phyloP scores from a whole-genome alignment of 35 echinoderm and acorn worm genomes.

The Chiridota heheva region DNA sequence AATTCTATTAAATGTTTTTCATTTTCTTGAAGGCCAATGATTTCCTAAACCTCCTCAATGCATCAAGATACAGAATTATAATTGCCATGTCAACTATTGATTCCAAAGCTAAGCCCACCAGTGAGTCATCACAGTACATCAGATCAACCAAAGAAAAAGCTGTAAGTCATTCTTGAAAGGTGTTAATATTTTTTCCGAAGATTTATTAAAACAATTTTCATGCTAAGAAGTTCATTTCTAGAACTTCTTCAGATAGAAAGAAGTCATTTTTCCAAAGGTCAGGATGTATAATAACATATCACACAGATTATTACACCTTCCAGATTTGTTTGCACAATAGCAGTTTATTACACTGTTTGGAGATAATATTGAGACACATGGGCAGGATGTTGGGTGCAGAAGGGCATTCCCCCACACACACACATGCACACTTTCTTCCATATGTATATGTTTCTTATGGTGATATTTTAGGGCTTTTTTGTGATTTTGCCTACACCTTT shows the following conservation, averaged over 20 bases:
- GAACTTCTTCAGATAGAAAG: background rate
- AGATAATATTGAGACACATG: no score
- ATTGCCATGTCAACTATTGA: slow-evolving; percentile 20
- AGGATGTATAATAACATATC: background rate
- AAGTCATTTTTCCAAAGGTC: background rate
- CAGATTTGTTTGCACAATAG: background rate
- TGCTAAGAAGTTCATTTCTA: background rate
- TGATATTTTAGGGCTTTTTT: no score
- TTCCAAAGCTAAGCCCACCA: slow-evolving; percentile 33
- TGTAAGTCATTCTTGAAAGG: no score
- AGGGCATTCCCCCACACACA: no score
- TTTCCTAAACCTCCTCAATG: slow-evolving; percentile 22
- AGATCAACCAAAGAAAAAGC: slow-evolving; percentile 4
- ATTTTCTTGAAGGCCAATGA: slow-evolving; percentile 32
- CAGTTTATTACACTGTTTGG: background rate
- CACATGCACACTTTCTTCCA: no score
- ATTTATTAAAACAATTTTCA: background rate
- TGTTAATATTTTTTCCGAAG: no score
- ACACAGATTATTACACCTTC: background rate
- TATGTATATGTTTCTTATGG: no score
- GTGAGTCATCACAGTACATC: slow-evolving; percentile 3
- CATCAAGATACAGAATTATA: slow-evolving; percentile 24
- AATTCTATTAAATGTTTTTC: no score
- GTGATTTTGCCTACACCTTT: no score
- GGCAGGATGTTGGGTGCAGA: no score